Evolutionary conservation across 23 tunicate species (phyloP).

Genomic region (Halocynthia roretzi): DNA sequence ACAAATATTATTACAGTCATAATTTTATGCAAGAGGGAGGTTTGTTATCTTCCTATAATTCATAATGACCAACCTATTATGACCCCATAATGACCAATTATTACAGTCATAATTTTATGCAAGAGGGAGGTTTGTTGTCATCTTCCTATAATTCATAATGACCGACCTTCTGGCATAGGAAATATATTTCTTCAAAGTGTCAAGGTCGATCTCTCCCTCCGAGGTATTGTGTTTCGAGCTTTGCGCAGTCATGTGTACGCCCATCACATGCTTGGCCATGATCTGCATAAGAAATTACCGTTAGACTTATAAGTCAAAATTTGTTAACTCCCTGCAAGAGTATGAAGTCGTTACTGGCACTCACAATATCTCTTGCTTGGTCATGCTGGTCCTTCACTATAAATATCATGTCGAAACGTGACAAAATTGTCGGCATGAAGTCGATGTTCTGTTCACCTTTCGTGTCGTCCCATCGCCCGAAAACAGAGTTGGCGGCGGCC

Average conservation of each 20-base stretch:
- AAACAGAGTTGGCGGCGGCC: slow-evolving; percentile 99
- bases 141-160: background rate
- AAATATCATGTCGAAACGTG: slow-evolving; percentile 98
- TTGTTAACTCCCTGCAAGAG: background rate
- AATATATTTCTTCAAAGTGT: slow-evolving; percentile 89
- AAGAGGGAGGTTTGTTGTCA: background rate
- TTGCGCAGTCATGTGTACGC: slow-evolving; percentile 92
- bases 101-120: background rate
- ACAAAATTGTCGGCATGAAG: slow-evolving; percentile 98
- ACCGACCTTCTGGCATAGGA: slow-evolving; percentile 36
- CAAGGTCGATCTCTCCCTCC: slow-evolving; percentile 87
- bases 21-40: background rate
- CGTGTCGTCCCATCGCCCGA: slow-evolving; percentile 98
- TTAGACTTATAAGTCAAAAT: background rate
- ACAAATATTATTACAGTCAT: background rate
- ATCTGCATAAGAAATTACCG: background rate
- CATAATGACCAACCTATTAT: slow-evolving; percentile 12
- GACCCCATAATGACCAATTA: no score
- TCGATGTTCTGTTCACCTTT: slow-evolving; percentile 98
- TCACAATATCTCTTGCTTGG: slow-evolving; percentile 43
- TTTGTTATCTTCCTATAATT: background rate
- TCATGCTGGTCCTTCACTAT: slow-evolving; percentile 93
- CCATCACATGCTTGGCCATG: slow-evolving; percentile 97
- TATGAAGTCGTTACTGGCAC: background rate
- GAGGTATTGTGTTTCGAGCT: slow-evolving; percentile 42